phyloP scores from a whole-genome alignment of 2,888 invertebrate species.

The Ennomos erosarius region DNA sequence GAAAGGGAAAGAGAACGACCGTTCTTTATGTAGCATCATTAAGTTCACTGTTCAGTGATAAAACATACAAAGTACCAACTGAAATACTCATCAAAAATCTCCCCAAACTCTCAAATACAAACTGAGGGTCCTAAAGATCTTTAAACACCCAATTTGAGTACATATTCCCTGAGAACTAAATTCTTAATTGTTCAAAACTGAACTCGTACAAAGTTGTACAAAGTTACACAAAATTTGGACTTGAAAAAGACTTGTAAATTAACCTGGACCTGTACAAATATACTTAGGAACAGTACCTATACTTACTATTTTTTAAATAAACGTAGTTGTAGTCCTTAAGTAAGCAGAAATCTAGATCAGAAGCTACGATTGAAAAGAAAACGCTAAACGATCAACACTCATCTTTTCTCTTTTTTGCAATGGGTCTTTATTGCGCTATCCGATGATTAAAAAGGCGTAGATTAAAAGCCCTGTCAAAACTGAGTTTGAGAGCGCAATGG shows the following conservation, averaged over 20 bases:
- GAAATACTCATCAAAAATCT: background rate
- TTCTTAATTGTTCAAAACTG: conserved; percentile 32
- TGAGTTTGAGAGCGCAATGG: no score
- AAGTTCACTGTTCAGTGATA: no score
- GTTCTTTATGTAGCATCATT: no score
- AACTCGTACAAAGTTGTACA: conserved; percentile 20
- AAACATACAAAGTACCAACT: background rate
- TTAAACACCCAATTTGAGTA: conserved; percentile 13
- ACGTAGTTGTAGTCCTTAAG: background rate
- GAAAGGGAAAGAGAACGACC: no score
- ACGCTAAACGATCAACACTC: no score
- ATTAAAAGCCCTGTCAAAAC: no score
- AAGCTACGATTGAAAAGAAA: no score
- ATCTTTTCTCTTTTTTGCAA: no score
- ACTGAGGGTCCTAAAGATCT: conserved; percentile 9
- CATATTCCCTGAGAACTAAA: conserved; percentile 20
- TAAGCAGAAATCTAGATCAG: no score
- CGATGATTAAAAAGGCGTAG: no score
- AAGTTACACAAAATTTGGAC: conserved; percentile 31
- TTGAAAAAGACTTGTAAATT: conserved; percentile 34
- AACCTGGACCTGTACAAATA: conserved; percentile 10
- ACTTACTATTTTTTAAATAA: background rate
- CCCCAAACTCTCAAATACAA: background rate
- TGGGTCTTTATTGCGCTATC: no score
- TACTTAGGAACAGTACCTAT: conserved; percentile 3